These are phyloP conservation scores for Epizoanthus fatuus DNA, from an alignment of 92 coral and sea anemone genomes.

Conservation along the genomic window DNA sequence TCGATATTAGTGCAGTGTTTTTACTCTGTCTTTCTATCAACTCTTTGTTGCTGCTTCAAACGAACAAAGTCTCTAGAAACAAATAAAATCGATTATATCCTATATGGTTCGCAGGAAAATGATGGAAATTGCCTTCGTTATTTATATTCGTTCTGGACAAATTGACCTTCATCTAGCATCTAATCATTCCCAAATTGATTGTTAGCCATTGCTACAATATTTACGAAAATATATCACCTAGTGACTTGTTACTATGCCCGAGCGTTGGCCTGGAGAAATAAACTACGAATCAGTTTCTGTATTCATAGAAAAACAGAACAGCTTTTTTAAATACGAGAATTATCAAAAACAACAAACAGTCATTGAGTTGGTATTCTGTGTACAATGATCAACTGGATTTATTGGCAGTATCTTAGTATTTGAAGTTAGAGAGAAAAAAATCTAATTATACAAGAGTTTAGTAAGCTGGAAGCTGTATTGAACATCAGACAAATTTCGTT, in stretches of 20 bases:
- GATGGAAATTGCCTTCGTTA: not conserved
- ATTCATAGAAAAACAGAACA: constrained; percentile 6
- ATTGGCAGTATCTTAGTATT: constrained; percentile 78
- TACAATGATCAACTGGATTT: constrained; percentile 4
- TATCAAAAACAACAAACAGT: not conserved
- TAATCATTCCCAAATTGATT: not conserved
- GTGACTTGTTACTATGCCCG: not conserved
- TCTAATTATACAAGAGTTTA: constrained; percentile 74
- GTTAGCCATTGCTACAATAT: not conserved
- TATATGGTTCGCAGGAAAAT: not conserved
- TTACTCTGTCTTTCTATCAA: not conserved
- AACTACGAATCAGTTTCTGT: not conserved
- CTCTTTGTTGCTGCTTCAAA: not conserved
- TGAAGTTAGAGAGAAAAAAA: constrained; percentile 64
- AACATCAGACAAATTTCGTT: constrained; percentile 77
- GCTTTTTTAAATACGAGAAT: not conserved
- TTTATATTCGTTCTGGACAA: not conserved
- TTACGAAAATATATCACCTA: constrained; percentile 10
- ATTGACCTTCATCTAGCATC: constrained; percentile 2
- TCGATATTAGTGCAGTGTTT: not conserved
- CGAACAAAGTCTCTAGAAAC: not conserved
- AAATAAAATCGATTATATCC: not conserved
- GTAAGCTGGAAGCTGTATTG: constrained; percentile 83
- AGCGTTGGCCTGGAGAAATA: not conserved
- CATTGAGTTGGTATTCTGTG: not conserved